Evolutionary conservation across 2,113 vertebrate genomes (phyloP).

Genomic region (Tychaedon coryphoeus): DNA sequence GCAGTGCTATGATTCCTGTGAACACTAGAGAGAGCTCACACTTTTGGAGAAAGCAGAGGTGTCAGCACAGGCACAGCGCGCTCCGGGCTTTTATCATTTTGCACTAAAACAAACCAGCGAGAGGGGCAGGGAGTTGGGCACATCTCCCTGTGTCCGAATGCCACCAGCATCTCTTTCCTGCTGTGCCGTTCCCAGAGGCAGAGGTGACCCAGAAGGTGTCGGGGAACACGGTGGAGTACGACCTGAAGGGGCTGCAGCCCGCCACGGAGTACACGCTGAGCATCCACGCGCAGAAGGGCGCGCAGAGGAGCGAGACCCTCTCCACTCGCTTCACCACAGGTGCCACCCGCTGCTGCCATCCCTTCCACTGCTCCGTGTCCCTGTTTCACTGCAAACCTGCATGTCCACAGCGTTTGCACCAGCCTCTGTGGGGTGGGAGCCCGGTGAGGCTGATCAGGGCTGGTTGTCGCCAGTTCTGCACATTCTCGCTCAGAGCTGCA

Average conservation of each 20-base stretch:
- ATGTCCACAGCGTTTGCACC: no score
- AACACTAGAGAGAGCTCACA: constrained; percentile 47
- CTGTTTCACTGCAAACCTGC: no score
- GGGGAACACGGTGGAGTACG: constrained; percentile 89
- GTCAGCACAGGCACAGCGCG: no score
- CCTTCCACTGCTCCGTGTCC: background rate
- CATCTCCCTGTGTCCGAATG: background rate
- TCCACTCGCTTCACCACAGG: constrained; percentile 90
- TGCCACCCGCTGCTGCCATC: background rate
- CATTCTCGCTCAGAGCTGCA: background rate
- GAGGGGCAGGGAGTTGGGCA: background rate
- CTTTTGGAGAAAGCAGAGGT: background rate
- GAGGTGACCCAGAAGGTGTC: constrained; percentile 86
- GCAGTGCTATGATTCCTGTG: background rate
- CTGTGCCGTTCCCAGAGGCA: constrained; percentile 68
- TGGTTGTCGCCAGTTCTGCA: background rate
- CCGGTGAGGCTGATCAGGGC: background rate
- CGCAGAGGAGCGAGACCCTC: constrained; percentile 82
- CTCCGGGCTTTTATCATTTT: background rate
- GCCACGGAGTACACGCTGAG: constrained; percentile 86
- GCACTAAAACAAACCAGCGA: background rate
- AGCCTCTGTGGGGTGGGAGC: background rate
- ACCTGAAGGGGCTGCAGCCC: constrained; percentile 83
- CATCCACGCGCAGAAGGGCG: constrained; percentile 84
- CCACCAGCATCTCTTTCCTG: rapidly evolving